These are phyloP conservation scores for Picus viridis DNA, from an alignment of 2,797 vertebrate genomes.

Conservation along the genomic window DNA sequence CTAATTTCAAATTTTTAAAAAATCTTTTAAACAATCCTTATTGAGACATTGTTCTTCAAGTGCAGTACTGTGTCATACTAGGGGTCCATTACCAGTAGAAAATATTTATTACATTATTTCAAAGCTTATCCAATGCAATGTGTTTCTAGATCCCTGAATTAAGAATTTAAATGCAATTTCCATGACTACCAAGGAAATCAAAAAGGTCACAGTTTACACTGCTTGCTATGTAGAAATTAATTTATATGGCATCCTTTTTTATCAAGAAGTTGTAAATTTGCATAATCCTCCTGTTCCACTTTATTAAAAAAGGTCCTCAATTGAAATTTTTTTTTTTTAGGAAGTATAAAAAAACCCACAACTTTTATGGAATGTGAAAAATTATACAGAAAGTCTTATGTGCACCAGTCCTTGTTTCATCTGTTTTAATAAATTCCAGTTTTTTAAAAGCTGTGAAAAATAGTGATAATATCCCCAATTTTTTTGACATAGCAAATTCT, in stretches of 20 bases:
- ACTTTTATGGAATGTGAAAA: neutral
- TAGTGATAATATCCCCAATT: neutral
- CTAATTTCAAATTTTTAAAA: neutral
- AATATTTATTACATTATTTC: neutral
- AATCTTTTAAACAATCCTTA: neutral
- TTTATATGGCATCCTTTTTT: neutral
- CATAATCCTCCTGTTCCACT: neutral
- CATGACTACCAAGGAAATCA: neutral
- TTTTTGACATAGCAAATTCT: neutral
- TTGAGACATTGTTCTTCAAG: neutral
- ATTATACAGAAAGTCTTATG: neutral
- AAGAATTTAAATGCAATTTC: neutral
- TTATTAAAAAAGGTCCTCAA: neutral
- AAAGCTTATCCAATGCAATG: neutral
- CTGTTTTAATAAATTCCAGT: neutral
- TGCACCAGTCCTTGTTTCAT: neutral
- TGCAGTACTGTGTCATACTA: neutral
- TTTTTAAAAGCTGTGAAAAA: neutral
- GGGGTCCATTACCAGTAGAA: neutral
- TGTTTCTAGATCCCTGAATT: neutral
- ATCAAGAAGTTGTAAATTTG: neutral
- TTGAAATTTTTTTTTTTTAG: neutral
- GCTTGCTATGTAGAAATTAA: neutral
- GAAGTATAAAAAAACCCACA: neutral
- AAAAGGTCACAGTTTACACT: neutral